Conservation (phyloP, 2,888 invertebrate species). For the Epirrhoe tristata region DNA sequence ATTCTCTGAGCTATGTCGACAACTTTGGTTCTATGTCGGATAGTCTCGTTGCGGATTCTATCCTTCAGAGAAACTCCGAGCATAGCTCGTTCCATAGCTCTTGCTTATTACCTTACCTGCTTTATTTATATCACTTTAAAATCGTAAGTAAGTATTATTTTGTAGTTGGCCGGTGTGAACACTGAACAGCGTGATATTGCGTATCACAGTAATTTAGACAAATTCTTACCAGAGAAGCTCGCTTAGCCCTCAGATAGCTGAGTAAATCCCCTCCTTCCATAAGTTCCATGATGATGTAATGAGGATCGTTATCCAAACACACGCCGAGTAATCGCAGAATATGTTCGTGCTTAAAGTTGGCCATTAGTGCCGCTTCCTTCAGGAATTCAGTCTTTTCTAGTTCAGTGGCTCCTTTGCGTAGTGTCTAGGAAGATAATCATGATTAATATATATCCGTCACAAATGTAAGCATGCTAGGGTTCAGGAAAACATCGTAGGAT, state of each 20-base stretch:
- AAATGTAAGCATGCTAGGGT: no score
- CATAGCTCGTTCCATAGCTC: no score
- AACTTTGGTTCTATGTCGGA: no score
- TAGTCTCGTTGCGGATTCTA: no score
- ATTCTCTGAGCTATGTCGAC: no score
- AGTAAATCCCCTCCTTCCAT: conserved; percentile 99
- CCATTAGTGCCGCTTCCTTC: conserved; percentile 98
- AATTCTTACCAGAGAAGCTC: conserved; percentile 88
- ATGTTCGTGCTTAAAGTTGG: conserved; percentile 98
- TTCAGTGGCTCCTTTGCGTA: conserved; percentile 95
- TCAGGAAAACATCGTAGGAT: no score
- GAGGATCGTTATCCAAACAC: conserved; percentile 96
- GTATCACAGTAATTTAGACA: background rate
- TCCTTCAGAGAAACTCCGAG: no score
- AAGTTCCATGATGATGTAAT: conserved; percentile 97
- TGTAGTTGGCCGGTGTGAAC: no score
- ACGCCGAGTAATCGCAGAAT: conserved; percentile 97
- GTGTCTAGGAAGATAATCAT: conserved; percentile 84
- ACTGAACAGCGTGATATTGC: no score
- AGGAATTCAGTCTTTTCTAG: conserved; percentile 97
- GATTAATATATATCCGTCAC: background rate
- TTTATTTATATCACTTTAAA: no score
- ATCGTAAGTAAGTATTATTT: no score
- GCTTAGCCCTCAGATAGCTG: conserved; percentile 93
- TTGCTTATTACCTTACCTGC: no score